Evolutionary conservation across 2,797 vertebrate genomes (phyloP), one percentile per base, ranked within the genome.

Genomic region (Sandelia bainsii): DNA sequence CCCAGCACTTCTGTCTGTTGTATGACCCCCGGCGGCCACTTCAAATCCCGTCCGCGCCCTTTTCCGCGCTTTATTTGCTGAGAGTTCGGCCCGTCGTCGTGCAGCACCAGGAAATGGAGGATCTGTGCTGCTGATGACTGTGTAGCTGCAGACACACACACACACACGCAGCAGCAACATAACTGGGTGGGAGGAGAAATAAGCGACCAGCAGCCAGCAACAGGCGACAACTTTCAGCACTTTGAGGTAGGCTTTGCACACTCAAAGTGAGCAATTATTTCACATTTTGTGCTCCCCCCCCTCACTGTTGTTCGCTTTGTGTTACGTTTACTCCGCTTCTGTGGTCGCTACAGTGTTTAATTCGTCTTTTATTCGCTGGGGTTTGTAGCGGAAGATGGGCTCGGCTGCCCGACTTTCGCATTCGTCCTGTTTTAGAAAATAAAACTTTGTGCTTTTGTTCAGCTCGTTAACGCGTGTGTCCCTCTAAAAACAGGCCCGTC

Each of bases 31-130:
- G 34, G 8, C 34, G 8, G 34, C 3, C 37, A 12, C 37, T 12
- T 37, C 37, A 37, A 37, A 37, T 2, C 5, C 2, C 37, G 10
- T 12, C 37, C 40, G n/a, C 39, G 29, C 54, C 20, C 23, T 53
- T 34, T 13, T 46, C 53, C 54, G 22, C 12, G 17, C 56, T 48
- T 7, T 19, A 42, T 51, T 80, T 51, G 66, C 75, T 39, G 46
- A 56, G 10, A 6, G 46, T 49, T 58, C 27, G 16, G 11, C 2
- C 29, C 59, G 52, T 56, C 59, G 52, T 56, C 49, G 70, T 3
- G 42, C 42, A 4, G 12, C 71, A 67, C 49, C 89, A 87, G 88
- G 89, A 92, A 92, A 81, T 81, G 80, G 83, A 80, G 68, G 71
- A 19, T 34, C 58, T 6, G 66, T 2, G 13, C 14, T 8, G n/a